A percentile compares a stretch with the other conserved stretches of the same genome.
Conservation (phyloP, 2,113 vertebrate species). For the Sminthopsis crassicaudata region DNA sequence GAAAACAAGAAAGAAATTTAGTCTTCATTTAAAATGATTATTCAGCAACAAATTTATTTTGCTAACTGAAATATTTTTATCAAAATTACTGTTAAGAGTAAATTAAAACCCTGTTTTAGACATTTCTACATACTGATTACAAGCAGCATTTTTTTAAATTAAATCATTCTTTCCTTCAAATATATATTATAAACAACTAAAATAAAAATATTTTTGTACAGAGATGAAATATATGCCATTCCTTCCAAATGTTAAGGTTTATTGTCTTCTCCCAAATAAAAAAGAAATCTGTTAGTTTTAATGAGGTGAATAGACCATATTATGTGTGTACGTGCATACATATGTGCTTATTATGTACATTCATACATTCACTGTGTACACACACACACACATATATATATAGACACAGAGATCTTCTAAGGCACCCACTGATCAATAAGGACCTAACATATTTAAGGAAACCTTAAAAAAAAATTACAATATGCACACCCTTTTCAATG, state of each 20-base stretch:
- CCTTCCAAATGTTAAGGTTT: not conserved
- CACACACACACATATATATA: conserved; percentile 5
- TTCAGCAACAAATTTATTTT: conserved; percentile 37
- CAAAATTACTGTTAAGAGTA: not conserved
- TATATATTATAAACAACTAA: conserved; percentile 53
- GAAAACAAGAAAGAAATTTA: conserved; percentile 37
- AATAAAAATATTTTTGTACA: conserved; percentile 28
- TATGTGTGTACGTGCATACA: not conserved
- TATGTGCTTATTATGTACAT: not conserved
- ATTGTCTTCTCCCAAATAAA: not conserved
- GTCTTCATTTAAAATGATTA: conserved; percentile 36
- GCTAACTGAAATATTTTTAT: conserved; percentile 13
- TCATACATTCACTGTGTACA: not conserved
- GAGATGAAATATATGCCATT: conserved; percentile 38
- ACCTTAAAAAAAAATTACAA: conserved; percentile 31
- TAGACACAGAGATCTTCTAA: conserved; percentile 41
- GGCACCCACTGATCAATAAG: conserved; percentile 32
- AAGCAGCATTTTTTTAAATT: not conserved
- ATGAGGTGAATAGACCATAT: not conserved
- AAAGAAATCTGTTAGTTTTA: not conserved
- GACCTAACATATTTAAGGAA: conserved; percentile 55
- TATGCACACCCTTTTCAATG: conserved; percentile 17
- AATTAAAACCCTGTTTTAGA: not conserved
- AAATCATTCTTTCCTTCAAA: not conserved
- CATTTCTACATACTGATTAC: not conserved